phyloP scores from a whole-genome alignment of 2,113 vertebrate species.

The Laterallus jamaicensis region DNA sequence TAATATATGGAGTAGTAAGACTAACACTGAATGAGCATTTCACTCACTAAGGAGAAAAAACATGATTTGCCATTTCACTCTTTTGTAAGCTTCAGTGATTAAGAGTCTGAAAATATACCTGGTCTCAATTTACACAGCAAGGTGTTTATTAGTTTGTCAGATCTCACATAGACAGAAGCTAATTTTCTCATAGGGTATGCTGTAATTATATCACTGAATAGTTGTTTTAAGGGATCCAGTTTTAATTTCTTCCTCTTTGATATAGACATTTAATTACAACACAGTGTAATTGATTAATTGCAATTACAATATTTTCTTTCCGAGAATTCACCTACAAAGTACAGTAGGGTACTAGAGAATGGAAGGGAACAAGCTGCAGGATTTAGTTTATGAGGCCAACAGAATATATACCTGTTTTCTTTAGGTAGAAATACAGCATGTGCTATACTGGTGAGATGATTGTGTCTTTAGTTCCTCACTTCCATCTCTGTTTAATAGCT shows the following conservation, averaged over 20 bases:
- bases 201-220: slow-evolving; percentile 53
- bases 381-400: background rate
- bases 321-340: background rate
- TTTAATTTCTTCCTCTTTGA: slow-evolving; percentile 59
- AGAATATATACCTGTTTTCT: background rate
- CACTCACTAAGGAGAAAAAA: background rate
- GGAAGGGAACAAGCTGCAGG: background rate
- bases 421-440: background rate
- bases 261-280: slow-evolving; percentile 58
- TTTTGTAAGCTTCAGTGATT: slow-evolving; percentile 50
- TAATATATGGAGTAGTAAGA: background rate
- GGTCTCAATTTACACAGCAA: slow-evolving; percentile 61
- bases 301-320: slow-evolving; percentile 18
- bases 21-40: background rate
- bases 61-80: background rate
- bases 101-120: slow-evolving; percentile 47
- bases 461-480: background rate
- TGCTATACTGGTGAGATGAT: background rate
- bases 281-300: slow-evolving; percentile 27
- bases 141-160: slow-evolving; percentile 69
- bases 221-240: slow-evolving; percentile 28
- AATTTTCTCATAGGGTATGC: slow-evolving; percentile 47
- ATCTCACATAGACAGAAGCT: slow-evolving; percentile 46
- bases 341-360: background rate
- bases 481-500: background rate